These are phyloP conservation scores for Lycocerus yunnanus DNA, from an alignment of 2,888 invertebrate species.

Conservation along the genomic window DNA sequence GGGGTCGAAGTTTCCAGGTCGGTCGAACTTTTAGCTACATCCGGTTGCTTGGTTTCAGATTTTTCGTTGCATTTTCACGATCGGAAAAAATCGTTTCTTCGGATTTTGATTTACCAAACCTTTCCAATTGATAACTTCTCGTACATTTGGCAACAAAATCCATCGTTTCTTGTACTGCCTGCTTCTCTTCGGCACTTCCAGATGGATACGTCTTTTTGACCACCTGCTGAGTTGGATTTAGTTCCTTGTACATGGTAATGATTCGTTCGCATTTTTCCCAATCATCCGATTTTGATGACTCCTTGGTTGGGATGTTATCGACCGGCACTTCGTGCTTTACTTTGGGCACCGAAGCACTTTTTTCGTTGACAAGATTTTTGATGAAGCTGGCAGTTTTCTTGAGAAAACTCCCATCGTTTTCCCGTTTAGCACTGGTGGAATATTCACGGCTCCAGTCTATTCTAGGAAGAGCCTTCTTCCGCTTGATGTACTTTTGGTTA, in stretches of 20 bases:
- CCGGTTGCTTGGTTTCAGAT: not conserved
- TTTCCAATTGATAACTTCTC: not conserved
- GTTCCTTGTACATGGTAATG: slow-evolving; percentile 4
- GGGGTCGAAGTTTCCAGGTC: slow-evolving; percentile 2
- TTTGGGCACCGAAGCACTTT: not conserved
- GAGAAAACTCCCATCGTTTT: not conserved
- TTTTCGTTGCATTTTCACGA: not conserved
- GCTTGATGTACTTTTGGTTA: not conserved
- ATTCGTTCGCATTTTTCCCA: slow-evolving; percentile 8
- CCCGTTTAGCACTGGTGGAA: not conserved
- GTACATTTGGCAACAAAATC: slow-evolving; percentile 3
- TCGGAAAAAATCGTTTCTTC: not conserved
- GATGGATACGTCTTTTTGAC: not conserved
- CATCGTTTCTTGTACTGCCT: not conserved
- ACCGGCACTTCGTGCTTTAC: not conserved
- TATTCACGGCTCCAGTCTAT: not conserved
- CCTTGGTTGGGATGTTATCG: not conserved
- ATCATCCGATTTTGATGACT: not conserved
- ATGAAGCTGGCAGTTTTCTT: not conserved
- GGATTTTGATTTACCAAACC: not conserved
- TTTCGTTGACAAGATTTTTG: not conserved
- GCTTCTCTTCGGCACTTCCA: slow-evolving; percentile 6
- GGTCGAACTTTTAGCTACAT: not conserved
- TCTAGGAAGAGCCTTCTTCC: not conserved
- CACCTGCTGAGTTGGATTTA: not conserved